Evolutionary conservation across 2,888 invertebrate species (phyloP), one percentile per base, ranked within the genome.

Genomic region (Thyatira batis): DNA sequence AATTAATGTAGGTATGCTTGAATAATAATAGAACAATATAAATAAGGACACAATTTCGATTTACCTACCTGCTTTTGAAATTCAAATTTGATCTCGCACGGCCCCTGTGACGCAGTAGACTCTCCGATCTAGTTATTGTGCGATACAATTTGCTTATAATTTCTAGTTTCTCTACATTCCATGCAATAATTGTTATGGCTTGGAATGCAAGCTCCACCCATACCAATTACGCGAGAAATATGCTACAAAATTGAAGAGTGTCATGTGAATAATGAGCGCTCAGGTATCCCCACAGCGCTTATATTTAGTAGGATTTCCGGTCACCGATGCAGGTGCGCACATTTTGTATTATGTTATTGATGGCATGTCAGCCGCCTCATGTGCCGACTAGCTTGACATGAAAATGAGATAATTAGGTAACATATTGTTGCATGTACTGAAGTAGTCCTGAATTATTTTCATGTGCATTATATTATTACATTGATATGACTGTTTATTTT

Each of bases 111-210:
- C 73, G 78, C 72, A 76, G 64, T 76, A 65, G 20, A 62, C 51
- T 50, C 45, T 39, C 44, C 73, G 75, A 82, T 82, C 78, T 69
- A 82, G 77, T 75, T 82, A 39, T 33, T 39, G 58, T 73, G 53
- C 64, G 73, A 64, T 76, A 75, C 69, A 71, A 78, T 80, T 82
- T 81, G 76, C 76, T 72, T 80, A 82, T 78, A 75, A 83, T 82
- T 80, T 86, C 85, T 86, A 81, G 88, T 84, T 84, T 84, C 84
- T 61, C 84, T 57, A 77, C 88, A 88, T 87, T 89, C 87, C 85
- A 57, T 55, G 54, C 54, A 57, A 67, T 85, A 84, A 85, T 87
- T 83, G 78, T 84, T 82, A 78, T 80, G 71, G 72, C 56, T 60
- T 60, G 80, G 82, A 83, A 87, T 85, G 82, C 73, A 63, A 73